phyloP scores from a whole-genome alignment of 2,888 invertebrate genomes.

The Aricia artaxerxes region DNA sequence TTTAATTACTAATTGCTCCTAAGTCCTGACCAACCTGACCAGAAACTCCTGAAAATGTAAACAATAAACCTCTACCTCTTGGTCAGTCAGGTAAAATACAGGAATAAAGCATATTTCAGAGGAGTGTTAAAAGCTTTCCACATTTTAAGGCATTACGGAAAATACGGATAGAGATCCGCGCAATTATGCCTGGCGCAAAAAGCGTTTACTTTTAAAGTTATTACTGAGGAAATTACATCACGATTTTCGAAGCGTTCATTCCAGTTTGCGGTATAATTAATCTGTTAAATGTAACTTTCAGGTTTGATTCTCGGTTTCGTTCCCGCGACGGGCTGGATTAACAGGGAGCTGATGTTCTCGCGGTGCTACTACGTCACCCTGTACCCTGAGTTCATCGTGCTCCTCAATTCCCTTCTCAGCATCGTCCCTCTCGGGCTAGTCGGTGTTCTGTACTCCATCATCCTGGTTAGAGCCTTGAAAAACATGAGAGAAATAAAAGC shows the following conservation, averaged over 20 bases:
- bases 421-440: conserved; percentile 71
- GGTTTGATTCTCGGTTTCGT: conserved; percentile 81
- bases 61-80: too few relatives aligned
- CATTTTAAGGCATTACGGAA: not conserved
- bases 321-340: conserved; percentile 81
- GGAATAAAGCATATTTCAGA: not conserved
- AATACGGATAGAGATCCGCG: not conserved
- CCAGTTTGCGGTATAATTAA: not conserved
- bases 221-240: conserved; percentile 30
- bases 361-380: conserved; percentile 80
- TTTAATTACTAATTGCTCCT: too few relatives aligned
- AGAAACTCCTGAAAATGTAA: too few relatives aligned
- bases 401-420: conserved; percentile 79
- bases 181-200: conserved; percentile 3
- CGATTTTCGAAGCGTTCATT: conserved; percentile 40
- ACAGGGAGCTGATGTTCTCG: conserved; percentile 52
- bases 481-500: conserved; percentile 62
- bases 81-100: too few relatives aligned
- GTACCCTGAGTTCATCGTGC: conserved; percentile 76
- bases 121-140: conserved; percentile 37
- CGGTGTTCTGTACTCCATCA: conserved; percentile 79
- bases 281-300: conserved; percentile 47
- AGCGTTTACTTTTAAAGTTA: conserved; percentile 3
- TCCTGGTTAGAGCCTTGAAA: conserved; percentile 79
- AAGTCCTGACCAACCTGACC: too few relatives aligned